Percentiles rank a stretch among this genome's conserved stretches.
These are phyloP conservation scores for Palythoa heliodiscus DNA, from an alignment of 92 coral and sea anemone genomes.

Conservation along the genomic window DNA sequence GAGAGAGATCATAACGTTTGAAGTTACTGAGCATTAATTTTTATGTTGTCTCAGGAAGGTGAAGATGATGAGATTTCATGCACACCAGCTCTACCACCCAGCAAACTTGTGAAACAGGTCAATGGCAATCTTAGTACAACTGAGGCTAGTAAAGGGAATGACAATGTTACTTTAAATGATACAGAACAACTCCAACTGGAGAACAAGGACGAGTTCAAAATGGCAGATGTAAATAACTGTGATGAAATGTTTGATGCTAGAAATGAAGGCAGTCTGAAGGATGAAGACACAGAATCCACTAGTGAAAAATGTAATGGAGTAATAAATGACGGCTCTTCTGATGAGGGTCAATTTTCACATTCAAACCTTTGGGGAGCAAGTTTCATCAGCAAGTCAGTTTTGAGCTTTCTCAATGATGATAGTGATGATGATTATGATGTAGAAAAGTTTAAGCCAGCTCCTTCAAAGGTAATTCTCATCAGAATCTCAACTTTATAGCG, in stretches of 20 bases:
- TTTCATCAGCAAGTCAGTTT: constrained; percentile 65
- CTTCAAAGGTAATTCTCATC: constrained; percentile 33
- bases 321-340: background rate
- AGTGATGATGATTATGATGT: constrained; percentile 64
- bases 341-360: background rate
- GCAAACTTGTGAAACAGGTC: constrained; percentile 72
- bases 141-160: background rate
- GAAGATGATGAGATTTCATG: constrained; percentile 87
- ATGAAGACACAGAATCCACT: background rate
- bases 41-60: constrained; percentile 51
- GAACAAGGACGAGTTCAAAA: background rate
- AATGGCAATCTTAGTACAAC: background rate
- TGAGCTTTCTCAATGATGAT: constrained; percentile 68
- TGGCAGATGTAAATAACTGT: background rate
- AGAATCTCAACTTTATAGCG: background rate
- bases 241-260: background rate
- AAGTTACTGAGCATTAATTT: background rate
- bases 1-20: no score
- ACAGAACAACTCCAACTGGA: background rate
- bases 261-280: background rate
- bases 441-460: constrained; percentile 26
- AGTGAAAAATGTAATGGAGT: background rate
- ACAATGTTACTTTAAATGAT: background rate
- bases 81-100: constrained; percentile 97
- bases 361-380: background rate